phyloP scores from a whole-genome alignment of 2,113 vertebrate genomes.

The Motacilla tschutschensis region DNA sequence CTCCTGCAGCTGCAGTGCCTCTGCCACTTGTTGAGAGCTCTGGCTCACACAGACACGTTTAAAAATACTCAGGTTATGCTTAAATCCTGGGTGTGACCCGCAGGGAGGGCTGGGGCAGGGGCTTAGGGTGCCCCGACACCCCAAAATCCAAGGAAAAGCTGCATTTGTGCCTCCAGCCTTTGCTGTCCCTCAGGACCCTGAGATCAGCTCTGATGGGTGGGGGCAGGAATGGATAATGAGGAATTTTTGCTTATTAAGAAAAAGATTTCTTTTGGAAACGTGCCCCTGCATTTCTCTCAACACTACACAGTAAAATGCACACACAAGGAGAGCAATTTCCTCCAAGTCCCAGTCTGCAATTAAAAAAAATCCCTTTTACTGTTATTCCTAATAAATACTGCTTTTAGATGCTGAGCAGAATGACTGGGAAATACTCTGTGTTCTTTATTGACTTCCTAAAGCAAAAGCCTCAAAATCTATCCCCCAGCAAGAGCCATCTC shows the following conservation, averaged over 20 bases:
- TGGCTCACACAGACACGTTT: background rate
- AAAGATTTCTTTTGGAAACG: background rate
- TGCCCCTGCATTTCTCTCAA: background rate
- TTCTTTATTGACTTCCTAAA: background rate
- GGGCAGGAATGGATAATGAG: background rate
- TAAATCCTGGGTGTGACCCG: accelerated
- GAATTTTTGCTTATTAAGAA: background rate
- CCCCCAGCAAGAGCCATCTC: background rate
- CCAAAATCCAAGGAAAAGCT: background rate
- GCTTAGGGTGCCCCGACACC: background rate
- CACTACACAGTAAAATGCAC: background rate
- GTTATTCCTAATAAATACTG: constrained; percentile 18
- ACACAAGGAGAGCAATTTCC: background rate
- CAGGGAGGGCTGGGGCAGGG: background rate
- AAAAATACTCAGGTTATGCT: accelerated
- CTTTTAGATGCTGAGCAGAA: background rate
- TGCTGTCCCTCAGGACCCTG: background rate
- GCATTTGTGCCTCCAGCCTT: background rate
- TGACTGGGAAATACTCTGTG: background rate
- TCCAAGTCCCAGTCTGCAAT: background rate
- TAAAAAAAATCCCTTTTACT: background rate
- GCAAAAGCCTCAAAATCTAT: background rate
- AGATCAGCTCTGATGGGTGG: background rate
- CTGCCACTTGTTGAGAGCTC: background rate
- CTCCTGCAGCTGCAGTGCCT: background rate